These are phyloP conservation scores for Spatula clypeata DNA, from an alignment of 2,797 vertebrate genomes.

Conservation along the genomic window DNA sequence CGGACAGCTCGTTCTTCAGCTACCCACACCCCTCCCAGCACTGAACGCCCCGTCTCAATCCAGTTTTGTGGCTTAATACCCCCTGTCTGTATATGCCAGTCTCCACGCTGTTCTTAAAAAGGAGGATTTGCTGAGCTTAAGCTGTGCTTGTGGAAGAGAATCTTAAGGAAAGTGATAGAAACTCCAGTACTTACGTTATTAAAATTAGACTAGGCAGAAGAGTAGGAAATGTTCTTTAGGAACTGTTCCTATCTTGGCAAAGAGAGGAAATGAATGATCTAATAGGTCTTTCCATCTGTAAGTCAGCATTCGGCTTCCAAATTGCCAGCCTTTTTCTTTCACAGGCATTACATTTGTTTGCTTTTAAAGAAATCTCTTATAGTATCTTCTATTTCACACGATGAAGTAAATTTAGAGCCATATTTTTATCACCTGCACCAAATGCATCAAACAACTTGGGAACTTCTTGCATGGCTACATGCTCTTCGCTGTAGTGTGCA, in stretches of 20 bases:
- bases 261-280: slow-evolving; percentile 32
- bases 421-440: not conserved
- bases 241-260: slow-evolving; percentile 56
- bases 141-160: not conserved
- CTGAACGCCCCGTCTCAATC: not conserved
- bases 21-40: not conserved
- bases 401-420: not conserved
- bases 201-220: slow-evolving; percentile 43
- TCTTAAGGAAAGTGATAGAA: slow-evolving; percentile 5
- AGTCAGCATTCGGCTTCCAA: slow-evolving; percentile 48
- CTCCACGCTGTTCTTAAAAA: not conserved
- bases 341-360: not conserved
- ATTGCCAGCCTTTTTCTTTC: slow-evolving; percentile 5
- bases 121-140: not conserved
- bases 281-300: slow-evolving; percentile 63
- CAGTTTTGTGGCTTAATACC: not conserved
- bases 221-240: slow-evolving; percentile 39
- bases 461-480: not conserved
- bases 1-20: not conserved
- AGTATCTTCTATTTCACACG: not conserved
- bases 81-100: not conserved
- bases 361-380: not conserved
- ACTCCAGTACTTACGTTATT: not conserved
- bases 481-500: not conserved
- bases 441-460: not conserved